These are phyloP conservation scores for Addax nasomaculatus DNA, from an alignment of 2,113 vertebrate species.

Conservation along the genomic window DNA sequence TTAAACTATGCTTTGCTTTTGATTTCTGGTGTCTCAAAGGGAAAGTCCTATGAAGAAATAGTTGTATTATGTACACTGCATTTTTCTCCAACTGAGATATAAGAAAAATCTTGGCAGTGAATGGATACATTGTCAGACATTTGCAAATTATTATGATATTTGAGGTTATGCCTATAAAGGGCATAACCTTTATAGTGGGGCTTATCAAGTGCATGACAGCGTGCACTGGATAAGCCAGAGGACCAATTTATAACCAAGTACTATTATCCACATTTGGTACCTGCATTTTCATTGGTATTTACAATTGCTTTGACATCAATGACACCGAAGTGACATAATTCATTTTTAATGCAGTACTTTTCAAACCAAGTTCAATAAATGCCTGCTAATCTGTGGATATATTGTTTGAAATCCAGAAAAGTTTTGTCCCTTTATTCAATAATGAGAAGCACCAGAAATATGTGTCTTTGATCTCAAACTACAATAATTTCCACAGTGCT, in stretches of 20 bases:
- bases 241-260: not conserved
- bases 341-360: not conserved
- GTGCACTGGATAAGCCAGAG: not conserved
- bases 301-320: not conserved
- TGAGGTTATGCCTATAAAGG: not conserved
- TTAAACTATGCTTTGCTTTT: slow-evolving; percentile 47
- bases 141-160: not conserved
- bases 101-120: not conserved
- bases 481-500: not conserved
- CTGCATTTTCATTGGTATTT: not conserved
- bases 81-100: not conserved
- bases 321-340: not conserved
- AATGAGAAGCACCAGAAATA: not conserved
- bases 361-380: not conserved
- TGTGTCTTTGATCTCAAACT: not conserved
- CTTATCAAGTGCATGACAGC: too few relatives aligned
- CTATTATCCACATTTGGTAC: not conserved
- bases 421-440: not conserved
- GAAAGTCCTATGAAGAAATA: not conserved
- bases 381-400: not conserved
- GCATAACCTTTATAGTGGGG: too few relatives aligned
- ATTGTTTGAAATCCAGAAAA: not conserved
- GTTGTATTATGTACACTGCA: not conserved
- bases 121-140: not conserved
- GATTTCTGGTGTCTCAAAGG: slow-evolving; percentile 66